Base-by-base conservation (phyloP, 2,888 invertebrate species). In the Oscheius sp. region DNA sequence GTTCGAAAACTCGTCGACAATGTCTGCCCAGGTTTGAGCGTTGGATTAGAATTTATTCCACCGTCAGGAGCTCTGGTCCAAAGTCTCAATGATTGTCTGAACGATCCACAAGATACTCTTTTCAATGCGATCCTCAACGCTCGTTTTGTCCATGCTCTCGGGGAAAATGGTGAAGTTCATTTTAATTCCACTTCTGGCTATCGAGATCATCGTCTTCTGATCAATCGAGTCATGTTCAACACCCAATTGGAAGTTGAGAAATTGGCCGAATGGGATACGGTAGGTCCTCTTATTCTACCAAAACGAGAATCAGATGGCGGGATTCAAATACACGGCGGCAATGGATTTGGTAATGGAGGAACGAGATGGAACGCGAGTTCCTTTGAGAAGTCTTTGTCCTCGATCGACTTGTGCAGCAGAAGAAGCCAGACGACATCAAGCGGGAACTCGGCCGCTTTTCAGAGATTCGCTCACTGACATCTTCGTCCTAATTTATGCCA, bases 61-160 rank as follows among this genome's bases (percentile, higher is more conserved):
- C 17, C n/a, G n/a, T 64, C 61, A 61, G 82, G 82, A 46, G 80
- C 82, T 5, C 72, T 82, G 42, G 73, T 82, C 0, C 73, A 76
- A 37, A 76, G 76, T 17, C 61, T 82, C 3, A 74, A 75, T 27
- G 82, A 82, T 52, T 82, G 82, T 69, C 61, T 82, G 8, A 82
- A 81, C 68, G 82, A 82, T 27, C 82, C 82, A 15, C 73, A 77
- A n/a, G 70, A 67, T 4, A 67, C 72, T 15, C 72, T 82, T 23
- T 74, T 76, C 69, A 68, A 72, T 39, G 66, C 81, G 10, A 72
- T 82, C 27, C 20, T 75, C 17, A 71, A 73, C 25, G 61, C 72
- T 1, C 52, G 75, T 29, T 82, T 82, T 57, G 67, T 69, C 3
- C 80, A 82, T 67, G 75, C 75, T 34, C 69, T 82, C 23, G 70